Evolutionary conservation across 2,113 vertebrate genomes (phyloP).

Genomic region (Cephalophus harveyi): DNA sequence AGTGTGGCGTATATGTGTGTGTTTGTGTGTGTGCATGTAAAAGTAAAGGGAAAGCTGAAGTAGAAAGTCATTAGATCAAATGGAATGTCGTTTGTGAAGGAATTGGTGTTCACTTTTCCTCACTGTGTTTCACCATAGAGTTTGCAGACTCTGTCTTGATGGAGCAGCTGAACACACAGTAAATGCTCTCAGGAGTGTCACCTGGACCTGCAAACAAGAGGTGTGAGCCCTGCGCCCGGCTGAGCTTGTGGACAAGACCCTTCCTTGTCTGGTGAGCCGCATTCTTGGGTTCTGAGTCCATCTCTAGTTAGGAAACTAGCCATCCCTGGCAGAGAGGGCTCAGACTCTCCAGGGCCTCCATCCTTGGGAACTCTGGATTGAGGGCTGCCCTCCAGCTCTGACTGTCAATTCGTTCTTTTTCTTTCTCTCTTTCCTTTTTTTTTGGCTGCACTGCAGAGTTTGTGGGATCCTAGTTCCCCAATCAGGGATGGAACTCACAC

Average conservation of each 20-base stretch:
- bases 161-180: not conserved
- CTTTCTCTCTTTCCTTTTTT: not conserved
- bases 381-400: not conserved
- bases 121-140: not conserved
- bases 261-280: not conserved
- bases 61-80: not conserved
- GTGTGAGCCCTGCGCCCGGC: not conserved
- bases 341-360: not conserved
- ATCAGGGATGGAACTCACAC: not conserved
- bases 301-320: not conserved
- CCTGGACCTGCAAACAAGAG: not conserved
- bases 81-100: not conserved
- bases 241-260: not conserved
- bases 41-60: not conserved
- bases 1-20: not conserved
- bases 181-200: not conserved
- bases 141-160: not conserved
- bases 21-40: not conserved
- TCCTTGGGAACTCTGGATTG: too few species aligned
- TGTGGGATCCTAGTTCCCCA: not conserved
- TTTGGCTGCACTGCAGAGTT: not conserved
- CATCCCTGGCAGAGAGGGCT: not conserved
- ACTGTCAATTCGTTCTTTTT: not conserved
- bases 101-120: not conserved
- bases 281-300: not conserved